Evolutionary conservation across 2,888 invertebrate species (phyloP).

Genomic region (Trichopoda pennipes): DNA sequence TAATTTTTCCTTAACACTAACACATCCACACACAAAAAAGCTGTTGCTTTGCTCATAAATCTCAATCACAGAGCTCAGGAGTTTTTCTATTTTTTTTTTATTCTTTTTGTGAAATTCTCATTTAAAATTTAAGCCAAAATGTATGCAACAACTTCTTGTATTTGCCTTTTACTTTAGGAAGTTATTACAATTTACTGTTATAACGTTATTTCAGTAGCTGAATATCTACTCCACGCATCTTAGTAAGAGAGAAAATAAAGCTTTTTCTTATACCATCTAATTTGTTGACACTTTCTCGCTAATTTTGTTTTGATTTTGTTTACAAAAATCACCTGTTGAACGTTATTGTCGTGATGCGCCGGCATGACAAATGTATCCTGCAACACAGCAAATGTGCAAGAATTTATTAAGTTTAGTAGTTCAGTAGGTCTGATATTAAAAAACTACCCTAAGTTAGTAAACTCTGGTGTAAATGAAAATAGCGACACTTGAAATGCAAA

Average conservation of each 20-base stretch:
- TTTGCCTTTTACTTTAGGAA: not conserved
- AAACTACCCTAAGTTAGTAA: constrained; percentile 3
- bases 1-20: constrained; percentile 38
- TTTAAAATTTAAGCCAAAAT: constrained; percentile 68
- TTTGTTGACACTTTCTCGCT: not conserved
- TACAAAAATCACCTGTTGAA: constrained; percentile 60
- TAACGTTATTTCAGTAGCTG: constrained; percentile 67
- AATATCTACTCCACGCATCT: constrained; percentile 76
- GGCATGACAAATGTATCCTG: constrained; percentile 14
- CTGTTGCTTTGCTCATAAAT: constrained; percentile 52
- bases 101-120: constrained; percentile 31
- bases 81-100: constrained; percentile 7
- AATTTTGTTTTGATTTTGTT: not conserved
- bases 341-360: constrained; percentile 24
- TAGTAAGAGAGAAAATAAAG: constrained; percentile 38
- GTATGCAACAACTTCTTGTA: constrained; percentile 76
- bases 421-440: constrained; percentile 46
- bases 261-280: constrained; percentile 1
- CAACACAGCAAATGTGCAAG: not conserved
- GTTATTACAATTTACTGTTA: constrained; percentile 3
- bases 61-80: constrained; percentile 23
- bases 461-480: constrained; percentile 4
- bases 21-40: constrained; percentile 18
- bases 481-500: not conserved
- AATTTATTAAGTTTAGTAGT: constrained; percentile 53